Conservation (phyloP, 2,797 vertebrate species). For the Lacerta viridis region DNA sequence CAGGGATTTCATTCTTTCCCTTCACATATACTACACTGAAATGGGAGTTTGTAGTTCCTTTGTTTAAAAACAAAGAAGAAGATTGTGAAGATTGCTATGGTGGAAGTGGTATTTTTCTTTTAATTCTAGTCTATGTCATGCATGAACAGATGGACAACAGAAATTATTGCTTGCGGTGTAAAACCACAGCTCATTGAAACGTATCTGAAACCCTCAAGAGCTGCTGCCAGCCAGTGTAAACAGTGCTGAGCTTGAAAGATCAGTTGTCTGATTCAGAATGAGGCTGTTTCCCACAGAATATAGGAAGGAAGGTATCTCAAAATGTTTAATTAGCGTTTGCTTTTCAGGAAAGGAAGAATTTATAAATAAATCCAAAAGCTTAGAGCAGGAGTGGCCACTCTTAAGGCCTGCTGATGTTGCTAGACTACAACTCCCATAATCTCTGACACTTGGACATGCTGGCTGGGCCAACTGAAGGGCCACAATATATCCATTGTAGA, state of each 20-base stretch:
- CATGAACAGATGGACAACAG: background rate
- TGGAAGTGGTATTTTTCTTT: background rate
- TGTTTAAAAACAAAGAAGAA: slow-evolving; percentile 11
- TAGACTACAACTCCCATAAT: too few relatives aligned
- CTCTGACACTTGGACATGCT: too few relatives aligned
- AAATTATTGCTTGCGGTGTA: background rate
- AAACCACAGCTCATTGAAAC: background rate
- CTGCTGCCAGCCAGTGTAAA: too few relatives aligned
- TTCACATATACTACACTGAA: background rate
- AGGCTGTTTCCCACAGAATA: background rate
- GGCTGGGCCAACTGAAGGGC: too few relatives aligned
- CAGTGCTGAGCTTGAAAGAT: too few relatives aligned
- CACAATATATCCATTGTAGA: background rate
- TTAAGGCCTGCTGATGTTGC: too few relatives aligned
- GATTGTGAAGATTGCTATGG: background rate
- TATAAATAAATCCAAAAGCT: background rate
- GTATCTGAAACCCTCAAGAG: too few relatives aligned
- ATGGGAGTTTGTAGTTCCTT: background rate
- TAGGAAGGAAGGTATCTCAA: background rate
- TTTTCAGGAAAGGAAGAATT: background rate
- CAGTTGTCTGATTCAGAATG: background rate
- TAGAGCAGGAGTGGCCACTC: background rate
- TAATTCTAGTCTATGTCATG: background rate
- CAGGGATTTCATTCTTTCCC: background rate
- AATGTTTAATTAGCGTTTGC: background rate